Base-by-base conservation (phyloP, 2,888 invertebrate genomes). In the Chloroclystis v-ata region DNA sequence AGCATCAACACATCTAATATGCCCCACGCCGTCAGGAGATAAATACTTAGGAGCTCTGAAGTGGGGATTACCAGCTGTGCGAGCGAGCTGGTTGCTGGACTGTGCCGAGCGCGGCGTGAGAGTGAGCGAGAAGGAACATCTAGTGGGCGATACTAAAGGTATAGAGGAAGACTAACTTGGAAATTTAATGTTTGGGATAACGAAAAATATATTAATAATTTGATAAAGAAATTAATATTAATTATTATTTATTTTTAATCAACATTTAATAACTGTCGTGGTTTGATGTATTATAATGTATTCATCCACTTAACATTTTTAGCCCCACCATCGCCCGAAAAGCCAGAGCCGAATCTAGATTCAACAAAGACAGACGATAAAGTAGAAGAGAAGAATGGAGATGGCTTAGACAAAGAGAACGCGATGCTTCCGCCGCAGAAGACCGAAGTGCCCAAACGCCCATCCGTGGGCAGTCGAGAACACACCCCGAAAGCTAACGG, bases 41-140 rank as follows among this genome's bases (percentile, higher is more conserved):
- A 98, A 97, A 71, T 95, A 94, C 69, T 84, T 86, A 29, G 97
- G 96, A 0, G 95, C 95, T 0, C 64, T 93, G 0, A 95, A 94
- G 72, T 98, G 97, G 98, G 90, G 90, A 8, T 82, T 96, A 47
- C 97, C 96, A 0, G 94, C 94, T 1, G 93, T 97, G 0, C 90
- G 77, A 0, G 92, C 92, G 7, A 82, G 91, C 7, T 97, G 97
- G 97, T 71, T 97, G 38, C 67, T 93, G 33, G 89, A 90, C 16
- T 96, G 96, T 73, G 92, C 91, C 9, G 67, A 69, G 32, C 69
- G 77, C 0, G 92, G 92, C 0, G 66, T 69, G 9, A 78, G 89
- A 30, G 83, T 92, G 1, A 72, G 89, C 24, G 93, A 92, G 67
- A 70, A 62, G 0, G 72, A 72, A 0, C 91, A 89, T 67, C 78